These are phyloP conservation scores for Tricholaema leucomelas DNA, from an alignment of 2,113 vertebrate species.

Conservation along the genomic window DNA sequence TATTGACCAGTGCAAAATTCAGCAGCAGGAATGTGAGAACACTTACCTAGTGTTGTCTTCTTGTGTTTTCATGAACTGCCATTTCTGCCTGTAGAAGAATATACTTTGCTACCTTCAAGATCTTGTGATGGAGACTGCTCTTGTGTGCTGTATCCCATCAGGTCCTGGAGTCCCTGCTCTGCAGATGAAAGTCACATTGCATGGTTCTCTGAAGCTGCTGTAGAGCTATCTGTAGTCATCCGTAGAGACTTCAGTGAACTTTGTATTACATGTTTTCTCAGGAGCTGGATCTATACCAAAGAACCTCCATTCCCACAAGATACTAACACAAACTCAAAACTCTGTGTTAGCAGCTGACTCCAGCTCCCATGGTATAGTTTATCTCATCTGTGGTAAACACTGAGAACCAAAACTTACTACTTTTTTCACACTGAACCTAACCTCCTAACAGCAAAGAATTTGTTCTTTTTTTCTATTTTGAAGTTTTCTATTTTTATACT, in stretches of 20 bases:
- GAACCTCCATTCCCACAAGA: background rate
- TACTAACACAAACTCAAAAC: background rate
- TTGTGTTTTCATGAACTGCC: background rate
- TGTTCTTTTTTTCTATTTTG: conserved; percentile 14
- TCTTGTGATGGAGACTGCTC: background rate
- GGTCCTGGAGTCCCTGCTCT: background rate
- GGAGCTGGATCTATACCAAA: background rate
- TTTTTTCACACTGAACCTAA: background rate
- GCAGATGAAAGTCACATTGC: background rate
- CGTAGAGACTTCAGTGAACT: background rate
- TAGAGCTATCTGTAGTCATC: background rate
- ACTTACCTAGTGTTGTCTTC: background rate
- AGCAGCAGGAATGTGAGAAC: background rate
- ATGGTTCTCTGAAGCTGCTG: background rate
- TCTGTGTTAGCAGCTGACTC: fast-evolving
- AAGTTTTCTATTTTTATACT: conserved; percentile 8
- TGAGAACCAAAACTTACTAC: background rate
- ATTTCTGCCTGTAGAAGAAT: background rate
- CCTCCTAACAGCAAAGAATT: background rate
- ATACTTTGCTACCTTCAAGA: background rate
- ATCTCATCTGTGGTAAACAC: background rate
- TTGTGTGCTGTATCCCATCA: background rate
- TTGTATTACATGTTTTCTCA: background rate
- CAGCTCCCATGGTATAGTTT: background rate
- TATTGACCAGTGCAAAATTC: background rate